Conservation (phyloP, 1,140 invertebrate species). For the Tetragnatha versicolor region DNA sequence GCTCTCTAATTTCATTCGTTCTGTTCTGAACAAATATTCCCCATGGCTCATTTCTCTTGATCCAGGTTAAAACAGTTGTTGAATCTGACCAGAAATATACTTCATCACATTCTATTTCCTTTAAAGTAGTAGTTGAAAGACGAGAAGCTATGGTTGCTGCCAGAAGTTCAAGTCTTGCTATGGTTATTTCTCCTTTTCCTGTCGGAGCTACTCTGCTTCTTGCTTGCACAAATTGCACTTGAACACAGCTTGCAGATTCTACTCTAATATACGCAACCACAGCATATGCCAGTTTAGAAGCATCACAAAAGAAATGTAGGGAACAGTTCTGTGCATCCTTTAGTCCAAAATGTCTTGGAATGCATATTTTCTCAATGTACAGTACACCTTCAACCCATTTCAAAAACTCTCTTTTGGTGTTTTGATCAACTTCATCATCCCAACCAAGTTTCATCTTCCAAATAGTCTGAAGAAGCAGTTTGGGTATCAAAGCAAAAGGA, state of each 20-base stretch:
- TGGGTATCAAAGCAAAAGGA: slow-evolving; percentile 13
- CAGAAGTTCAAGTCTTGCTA: not conserved
- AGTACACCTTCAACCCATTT: not conserved
- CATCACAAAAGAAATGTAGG: slow-evolving; percentile 9
- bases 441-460: not conserved
- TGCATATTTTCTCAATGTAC: not conserved
- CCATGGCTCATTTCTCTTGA: slow-evolving; percentile 1
- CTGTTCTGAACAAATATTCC: slow-evolving; percentile 13
- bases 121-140: not conserved
- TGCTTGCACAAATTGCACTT: slow-evolving; percentile 37
- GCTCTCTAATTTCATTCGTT: slow-evolving; percentile 2
- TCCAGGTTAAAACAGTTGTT: slow-evolving; percentile 1
- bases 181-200: slow-evolving; percentile 1
- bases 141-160: not conserved
- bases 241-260: slow-evolving; percentile 3
- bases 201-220: slow-evolving; percentile 23
- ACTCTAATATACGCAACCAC: not conserved
- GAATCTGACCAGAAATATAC: slow-evolving; percentile 23
- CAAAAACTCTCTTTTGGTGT: not conserved
- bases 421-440: not conserved
- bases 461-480: not conserved
- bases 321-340: not conserved
- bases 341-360: not conserved
- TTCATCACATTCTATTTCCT: not conserved
- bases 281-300: not conserved